Percentiles rank a stretch among this genome's conserved stretches.
Conservation (phyloP, 2,113 vertebrate species). For the Engystomops pustulosus region DNA sequence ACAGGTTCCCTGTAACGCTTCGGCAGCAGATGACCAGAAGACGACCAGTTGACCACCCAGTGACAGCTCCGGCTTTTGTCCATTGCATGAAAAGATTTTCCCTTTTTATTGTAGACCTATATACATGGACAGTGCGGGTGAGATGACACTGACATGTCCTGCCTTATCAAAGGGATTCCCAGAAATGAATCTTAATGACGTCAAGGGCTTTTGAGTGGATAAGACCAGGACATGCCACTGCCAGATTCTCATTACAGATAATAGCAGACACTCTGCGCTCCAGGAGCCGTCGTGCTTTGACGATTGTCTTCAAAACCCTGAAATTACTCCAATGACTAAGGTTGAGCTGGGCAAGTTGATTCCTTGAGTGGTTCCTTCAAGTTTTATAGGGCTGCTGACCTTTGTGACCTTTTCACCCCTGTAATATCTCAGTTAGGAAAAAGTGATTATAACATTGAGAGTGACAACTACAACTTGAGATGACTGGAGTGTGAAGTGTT, state of each 20-base stretch:
- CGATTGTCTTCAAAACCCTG: slow-evolving; percentile 74
- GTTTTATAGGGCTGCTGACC: slow-evolving; percentile 10
- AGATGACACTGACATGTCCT: background rate
- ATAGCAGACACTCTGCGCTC: slow-evolving; percentile 74
- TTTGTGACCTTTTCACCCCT: slow-evolving; percentile 68
- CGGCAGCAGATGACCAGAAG: background rate
- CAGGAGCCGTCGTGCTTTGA: slow-evolving; percentile 74
- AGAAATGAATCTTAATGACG: slow-evolving; percentile 75
- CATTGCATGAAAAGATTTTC: background rate
- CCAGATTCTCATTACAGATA: slow-evolving; percentile 79
- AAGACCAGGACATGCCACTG: slow-evolving; percentile 68
- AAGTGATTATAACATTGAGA: background rate
- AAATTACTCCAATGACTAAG: slow-evolving; percentile 71
- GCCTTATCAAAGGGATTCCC: slow-evolving; percentile 74
- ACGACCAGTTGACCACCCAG: background rate
- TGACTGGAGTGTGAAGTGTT: background rate
- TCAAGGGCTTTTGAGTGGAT: slow-evolving; percentile 52
- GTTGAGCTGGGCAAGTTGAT: slow-evolving; percentile 71
- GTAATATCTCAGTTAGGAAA: background rate
- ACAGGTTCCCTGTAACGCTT: no score
- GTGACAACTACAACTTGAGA: background rate
- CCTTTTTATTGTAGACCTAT: background rate
- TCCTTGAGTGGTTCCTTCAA: background rate
- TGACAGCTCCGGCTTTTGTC: background rate
- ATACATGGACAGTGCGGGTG: background rate